Base-by-base conservation (phyloP, 2,797 vertebrate genomes). In the Micropoecilia bifurca region DNA sequence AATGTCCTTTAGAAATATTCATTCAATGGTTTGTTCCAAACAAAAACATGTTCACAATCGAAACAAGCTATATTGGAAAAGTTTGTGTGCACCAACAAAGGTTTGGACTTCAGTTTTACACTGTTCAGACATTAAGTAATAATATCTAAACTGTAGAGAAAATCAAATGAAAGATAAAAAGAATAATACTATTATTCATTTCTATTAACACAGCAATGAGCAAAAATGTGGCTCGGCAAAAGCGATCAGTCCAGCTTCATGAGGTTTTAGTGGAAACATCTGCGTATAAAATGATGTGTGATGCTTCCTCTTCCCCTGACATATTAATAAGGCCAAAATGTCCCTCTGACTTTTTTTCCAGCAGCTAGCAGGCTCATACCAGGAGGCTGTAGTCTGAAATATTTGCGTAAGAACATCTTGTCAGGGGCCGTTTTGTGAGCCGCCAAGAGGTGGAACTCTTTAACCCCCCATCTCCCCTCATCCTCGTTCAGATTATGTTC, bases 351-450 rank as follows among this genome's bases (percentile, higher is more conserved):
- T 59, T 74, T 59, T 74, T 1, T 66, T 77, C 36, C 80, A 47
- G 71, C 75, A 47, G 81, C 45, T 77, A 74, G 74, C 43, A 41
- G 47, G 77, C 78, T 79, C 25, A 18, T 78, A 80, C 76, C 78
- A 77, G 71, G 77, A 89, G 59, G 80, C 82, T 77, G 85, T 71
- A 82, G 83, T 88, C 85, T 85, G 80, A 88, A 71, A 77, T 79
- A 77, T 82, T 74, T 73, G 45, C 74, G 63, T 85, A 77, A 91
- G 81, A 71, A 74, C 82, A 71, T 90, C 68, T 78, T 59, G 69
- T 47, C 73, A 1, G 47, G 55, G 80, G 48, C 68, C 39, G 61
- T 75, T 88, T 79, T 73, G 61, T 80, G 80, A 48, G 75, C 63
- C 3, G 7, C 68, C 78, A 79, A 25, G 71, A 92, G 86, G 74